Conservation (phyloP, 1,140 invertebrate genomes). For the Heliconius eleuchia region DNA sequence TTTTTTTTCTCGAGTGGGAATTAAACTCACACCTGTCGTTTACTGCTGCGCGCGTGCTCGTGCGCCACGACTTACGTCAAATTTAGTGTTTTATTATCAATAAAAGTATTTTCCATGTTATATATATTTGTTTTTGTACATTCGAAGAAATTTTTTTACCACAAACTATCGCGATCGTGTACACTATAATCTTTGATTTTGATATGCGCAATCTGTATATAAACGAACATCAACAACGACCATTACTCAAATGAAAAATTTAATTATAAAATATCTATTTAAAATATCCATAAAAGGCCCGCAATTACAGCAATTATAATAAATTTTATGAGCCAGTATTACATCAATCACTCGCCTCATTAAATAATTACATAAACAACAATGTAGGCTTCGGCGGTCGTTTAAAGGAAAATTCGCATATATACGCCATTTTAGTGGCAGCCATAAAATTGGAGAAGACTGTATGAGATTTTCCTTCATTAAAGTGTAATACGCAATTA, state of each 20-base stretch:
- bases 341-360: conserved; percentile 32
- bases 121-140: too few relatives aligned
- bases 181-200: too few relatives aligned
- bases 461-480: conserved; percentile 46
- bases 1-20: neutral
- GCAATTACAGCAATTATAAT: conserved; percentile 17
- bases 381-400: conserved; percentile 31
- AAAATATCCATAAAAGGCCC: neutral
- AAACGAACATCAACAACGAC: too few relatives aligned
- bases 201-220: neutral
- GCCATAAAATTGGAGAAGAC: conserved; percentile 53
- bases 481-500: conserved; percentile 54
- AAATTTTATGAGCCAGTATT: neutral
- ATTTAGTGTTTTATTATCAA: too few relatives aligned
- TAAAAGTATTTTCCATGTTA: too few relatives aligned
- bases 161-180: too few relatives aligned
- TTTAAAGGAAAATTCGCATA: conserved; percentile 51
- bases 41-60: too few relatives aligned
- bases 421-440: conserved; percentile 49
- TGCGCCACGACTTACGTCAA: too few relatives aligned
- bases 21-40: neutral
- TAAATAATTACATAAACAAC: conserved; percentile 40
- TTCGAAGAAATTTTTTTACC: too few relatives aligned
- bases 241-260: conserved; percentile 8
- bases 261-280: conserved; percentile 7